Evolutionary conservation across 2,113 vertebrate genomes (phyloP), one percentile per base, ranked within the genome.

Genomic region (Phycodurus eques): DNA sequence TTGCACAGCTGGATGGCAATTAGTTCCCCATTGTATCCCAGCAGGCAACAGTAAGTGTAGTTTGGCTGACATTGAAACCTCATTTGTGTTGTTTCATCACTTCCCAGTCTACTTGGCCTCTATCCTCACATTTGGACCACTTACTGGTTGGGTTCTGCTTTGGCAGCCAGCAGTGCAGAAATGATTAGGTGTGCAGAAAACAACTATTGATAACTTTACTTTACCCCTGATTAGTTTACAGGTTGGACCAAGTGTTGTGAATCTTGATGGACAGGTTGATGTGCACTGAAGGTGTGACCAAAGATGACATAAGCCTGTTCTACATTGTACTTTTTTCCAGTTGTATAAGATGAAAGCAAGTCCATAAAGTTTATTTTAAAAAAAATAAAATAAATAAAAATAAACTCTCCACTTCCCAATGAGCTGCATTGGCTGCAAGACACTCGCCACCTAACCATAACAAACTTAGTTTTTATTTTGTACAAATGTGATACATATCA

Each of bases 61-160:
- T 80, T 80, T 86, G 83, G 85, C 88, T 85, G 87, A 89, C 87
- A 84, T 81, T 87, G 82, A 89, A 76, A 68, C 73, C 67, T 78
- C 66, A 81, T 83, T 77, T 35, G 15, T 54, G 42, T n/a, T n/a
- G 17, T 83, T 73, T 61, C 73, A 72, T 83, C 73, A 69, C 64
- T 68, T 67, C 31, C 46, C 61, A 72, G 44, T 80, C 68, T 47
- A 64, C 74, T 66, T 75, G 72, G 60, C 56, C 46, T 72, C 22
- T 77, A 63, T 71, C 76, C 73, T 70, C 13, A 42, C 62, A 22
- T 68, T 19, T 68, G 4, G 5, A 68, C 31, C 59, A 72, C 68
- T 78, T 53, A 43, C 62, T 35, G 68, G 74, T 27, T 1, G 53
- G 1, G 20, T n/a, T 54, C 53, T 15, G 59, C 56, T 75, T 47